Conservation (phyloP, 1,140 invertebrate genomes). For the Heliconius hermathena region DNA sequence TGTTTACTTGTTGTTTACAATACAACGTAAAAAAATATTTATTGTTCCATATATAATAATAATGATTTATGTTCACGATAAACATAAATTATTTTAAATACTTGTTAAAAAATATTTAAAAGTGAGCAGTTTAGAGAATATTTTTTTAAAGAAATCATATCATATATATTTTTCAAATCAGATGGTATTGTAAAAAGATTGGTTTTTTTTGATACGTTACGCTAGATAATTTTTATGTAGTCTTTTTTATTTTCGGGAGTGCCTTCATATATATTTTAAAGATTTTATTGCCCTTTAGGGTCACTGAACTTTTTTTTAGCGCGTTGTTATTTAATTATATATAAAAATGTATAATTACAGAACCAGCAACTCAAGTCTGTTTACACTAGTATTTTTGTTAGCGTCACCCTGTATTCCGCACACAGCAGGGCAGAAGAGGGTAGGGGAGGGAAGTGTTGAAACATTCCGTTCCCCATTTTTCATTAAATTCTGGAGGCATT, state of each 20-base stretch:
- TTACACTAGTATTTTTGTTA: not conserved
- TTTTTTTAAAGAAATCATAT: too few relatives aligned
- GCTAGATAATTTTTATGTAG: too few relatives aligned
- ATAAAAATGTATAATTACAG: not conserved
- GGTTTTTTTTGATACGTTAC: not conserved
- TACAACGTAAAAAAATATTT: not conserved
- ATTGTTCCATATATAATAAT: not conserved
- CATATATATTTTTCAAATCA: too few relatives aligned
- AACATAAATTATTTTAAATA: not conserved
- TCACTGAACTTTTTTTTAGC: not conserved
- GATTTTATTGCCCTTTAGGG: too few relatives aligned
- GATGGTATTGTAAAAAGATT: not conserved
- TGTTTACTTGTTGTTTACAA: not conserved
- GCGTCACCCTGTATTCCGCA: not conserved
- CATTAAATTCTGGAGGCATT: too few relatives aligned
- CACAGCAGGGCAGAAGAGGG: too few relatives aligned
- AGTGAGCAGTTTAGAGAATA: not conserved
- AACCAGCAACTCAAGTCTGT: not conserved
- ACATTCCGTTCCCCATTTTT: too few relatives aligned
- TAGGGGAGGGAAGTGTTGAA: too few relatives aligned
- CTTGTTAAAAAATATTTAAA: not conserved
- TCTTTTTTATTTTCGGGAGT: too few relatives aligned
- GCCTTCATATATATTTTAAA: too few relatives aligned
- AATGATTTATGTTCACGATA: not conserved
- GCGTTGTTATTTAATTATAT: not conserved